phyloP scores from a whole-genome alignment of 2,797 vertebrate genomes.

The Pseudotriccus pelzelni region DNA sequence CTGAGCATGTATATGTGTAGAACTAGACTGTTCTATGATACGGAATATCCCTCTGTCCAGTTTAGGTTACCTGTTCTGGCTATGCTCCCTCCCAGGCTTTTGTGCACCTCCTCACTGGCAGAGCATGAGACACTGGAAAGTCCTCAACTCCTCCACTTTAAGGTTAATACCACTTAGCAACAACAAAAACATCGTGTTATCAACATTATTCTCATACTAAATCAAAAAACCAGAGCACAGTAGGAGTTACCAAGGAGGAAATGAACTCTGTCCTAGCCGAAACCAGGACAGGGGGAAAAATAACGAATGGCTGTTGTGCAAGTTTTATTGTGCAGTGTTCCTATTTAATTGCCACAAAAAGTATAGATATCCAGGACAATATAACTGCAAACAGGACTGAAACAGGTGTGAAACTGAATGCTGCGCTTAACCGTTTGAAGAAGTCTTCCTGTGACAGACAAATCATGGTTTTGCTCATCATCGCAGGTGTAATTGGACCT shows the following conservation, averaged over 20 bases:
- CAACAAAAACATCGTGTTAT: neutral
- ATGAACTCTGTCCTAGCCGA: neutral
- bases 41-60: neutral
- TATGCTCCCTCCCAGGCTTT: neutral
- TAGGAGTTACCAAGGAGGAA: neutral
- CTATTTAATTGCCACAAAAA: neutral
- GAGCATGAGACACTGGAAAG: neutral
- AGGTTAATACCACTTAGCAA: neutral
- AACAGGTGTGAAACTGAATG: neutral
- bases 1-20: neutral
- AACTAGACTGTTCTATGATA: neutral
- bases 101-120: neutral
- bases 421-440: neutral
- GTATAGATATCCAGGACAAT: neutral
- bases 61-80: neutral
- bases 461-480: neutral
- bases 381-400: neutral
- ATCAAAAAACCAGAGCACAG: neutral
- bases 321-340: neutral
- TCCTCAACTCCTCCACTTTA: neutral
- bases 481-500: neutral
- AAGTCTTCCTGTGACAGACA: neutral
- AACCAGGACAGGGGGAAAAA: neutral
- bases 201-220: neutral
- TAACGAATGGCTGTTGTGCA: neutral